phyloP scores from a whole-genome alignment of 2,113 vertebrate genomes.

The Otus sunia region DNA sequence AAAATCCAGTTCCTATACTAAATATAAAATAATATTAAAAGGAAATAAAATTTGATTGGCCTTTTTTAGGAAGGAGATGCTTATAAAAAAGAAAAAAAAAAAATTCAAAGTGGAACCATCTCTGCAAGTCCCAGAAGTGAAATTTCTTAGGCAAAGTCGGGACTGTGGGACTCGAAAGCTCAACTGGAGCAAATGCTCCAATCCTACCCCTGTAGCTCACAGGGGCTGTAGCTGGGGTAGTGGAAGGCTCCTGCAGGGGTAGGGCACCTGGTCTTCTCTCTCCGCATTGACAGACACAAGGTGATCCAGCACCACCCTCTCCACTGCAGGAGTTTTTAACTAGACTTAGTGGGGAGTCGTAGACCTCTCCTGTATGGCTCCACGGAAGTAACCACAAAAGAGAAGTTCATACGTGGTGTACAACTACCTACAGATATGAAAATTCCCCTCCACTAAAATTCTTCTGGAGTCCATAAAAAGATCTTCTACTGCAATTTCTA shows the following conservation, averaged over 20 bases:
- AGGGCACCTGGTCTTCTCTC: not conserved
- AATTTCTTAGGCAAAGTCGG: not conserved
- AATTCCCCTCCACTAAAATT: not conserved
- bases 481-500: not conserved
- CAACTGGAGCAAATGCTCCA: not conserved
- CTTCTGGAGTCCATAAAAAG: not conserved
- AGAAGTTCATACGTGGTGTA: not conserved
- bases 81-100: conserved; percentile 48
- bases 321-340: not conserved
- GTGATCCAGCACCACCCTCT: not conserved
- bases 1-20: conserved; percentile 51
- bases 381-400: not conserved
- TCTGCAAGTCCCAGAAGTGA: conserved; percentile 31
- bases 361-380: not conserved
- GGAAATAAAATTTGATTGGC: conserved; percentile 57
- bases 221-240: not conserved
- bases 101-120: conserved; percentile 33
- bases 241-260: not conserved
- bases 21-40: conserved; percentile 66
- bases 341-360: not conserved
- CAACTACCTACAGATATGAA: not conserved
- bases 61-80: conserved; percentile 54
- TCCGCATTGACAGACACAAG: not conserved
- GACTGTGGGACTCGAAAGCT: not conserved
- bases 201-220: not conserved